These are phyloP conservation scores for Drosophila dives DNA, from an alignment of 2,888 invertebrate genomes.

Conservation along the genomic window DNA sequence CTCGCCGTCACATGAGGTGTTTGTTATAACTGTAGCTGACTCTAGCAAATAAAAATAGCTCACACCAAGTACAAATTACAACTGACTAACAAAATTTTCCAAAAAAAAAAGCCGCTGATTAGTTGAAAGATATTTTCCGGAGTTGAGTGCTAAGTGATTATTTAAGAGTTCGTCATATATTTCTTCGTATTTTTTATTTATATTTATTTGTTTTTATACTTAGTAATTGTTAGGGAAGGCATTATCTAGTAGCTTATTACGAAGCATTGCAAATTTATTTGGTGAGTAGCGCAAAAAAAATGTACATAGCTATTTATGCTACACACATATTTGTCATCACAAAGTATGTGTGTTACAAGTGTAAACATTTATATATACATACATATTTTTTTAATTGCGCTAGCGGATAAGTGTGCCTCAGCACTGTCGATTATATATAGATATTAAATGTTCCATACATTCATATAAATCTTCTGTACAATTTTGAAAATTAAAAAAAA, in stretches of 20 bases:
- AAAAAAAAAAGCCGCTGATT: background rate
- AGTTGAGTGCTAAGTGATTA: conserved; percentile 13
- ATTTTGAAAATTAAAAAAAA: background rate
- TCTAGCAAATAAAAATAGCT: background rate
- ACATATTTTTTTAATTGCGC: background rate
- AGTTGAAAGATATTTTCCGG: background rate
- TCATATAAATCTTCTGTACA: background rate
- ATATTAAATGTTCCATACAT: background rate
- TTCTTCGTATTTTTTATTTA: background rate
- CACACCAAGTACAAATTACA: background rate
- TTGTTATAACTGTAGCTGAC: conserved; percentile 6
- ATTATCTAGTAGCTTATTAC: conserved; percentile 41
- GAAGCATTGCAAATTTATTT: conserved; percentile 51
- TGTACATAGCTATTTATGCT: background rate
- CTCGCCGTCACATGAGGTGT: conserved; percentile 18
- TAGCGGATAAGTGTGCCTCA: background rate
- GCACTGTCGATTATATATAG: background rate
- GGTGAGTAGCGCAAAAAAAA: conserved; percentile 34
- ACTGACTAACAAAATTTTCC: background rate
- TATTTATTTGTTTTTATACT: conserved; percentile 4
- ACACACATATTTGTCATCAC: background rate
- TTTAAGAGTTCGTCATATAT: conserved; percentile 7
- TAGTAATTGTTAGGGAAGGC: conserved; percentile 36
- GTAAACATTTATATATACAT: conserved; percentile 30
- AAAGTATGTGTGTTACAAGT: conserved; percentile 20